Evolutionary conservation across 2,888 invertebrate species (phyloP).

Genomic region (Agriopis aurantiaria): DNA sequence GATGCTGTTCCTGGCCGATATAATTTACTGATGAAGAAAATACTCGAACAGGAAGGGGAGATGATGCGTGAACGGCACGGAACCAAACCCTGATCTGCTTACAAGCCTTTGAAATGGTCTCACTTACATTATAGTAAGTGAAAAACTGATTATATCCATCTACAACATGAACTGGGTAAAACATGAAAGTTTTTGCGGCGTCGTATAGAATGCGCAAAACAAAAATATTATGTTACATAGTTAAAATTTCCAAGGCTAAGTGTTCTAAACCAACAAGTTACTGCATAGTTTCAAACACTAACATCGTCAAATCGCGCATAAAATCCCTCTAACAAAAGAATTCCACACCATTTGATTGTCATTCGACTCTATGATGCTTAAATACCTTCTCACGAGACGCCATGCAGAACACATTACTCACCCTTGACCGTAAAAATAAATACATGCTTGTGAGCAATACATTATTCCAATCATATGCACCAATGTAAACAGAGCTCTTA

Average conservation of each 20-base stretch:
- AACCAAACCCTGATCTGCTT: not conserved
- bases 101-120: not conserved
- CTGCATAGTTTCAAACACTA: not conserved
- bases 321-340: conserved; percentile 54
- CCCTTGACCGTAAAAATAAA: conserved; percentile 75
- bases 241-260: no score
- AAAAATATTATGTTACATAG: not conserved
- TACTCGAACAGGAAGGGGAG: conserved; percentile 23
- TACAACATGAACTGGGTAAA: not conserved
- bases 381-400: conserved; percentile 61
- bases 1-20: conserved; percentile 32
- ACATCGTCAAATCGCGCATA: conserved; percentile 41
- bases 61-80: conserved; percentile 22
- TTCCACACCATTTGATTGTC: conserved; percentile 52
- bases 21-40: conserved; percentile 21
- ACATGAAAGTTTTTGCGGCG: not conserved
- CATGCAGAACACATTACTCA: conserved; percentile 53
- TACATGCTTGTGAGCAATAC: conserved; percentile 47
- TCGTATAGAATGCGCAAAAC: not conserved
- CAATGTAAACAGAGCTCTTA: conserved; percentile 48
- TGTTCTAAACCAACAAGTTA: no score
- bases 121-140: not conserved
- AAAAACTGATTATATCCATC: not conserved
- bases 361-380: conserved; percentile 51
- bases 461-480: conserved; percentile 33